A percentile compares a stretch with the other conserved stretches of the same genome.
phyloP scores from a whole-genome alignment of 1,140 invertebrate genomes.

The Drosophila nikananu region DNA sequence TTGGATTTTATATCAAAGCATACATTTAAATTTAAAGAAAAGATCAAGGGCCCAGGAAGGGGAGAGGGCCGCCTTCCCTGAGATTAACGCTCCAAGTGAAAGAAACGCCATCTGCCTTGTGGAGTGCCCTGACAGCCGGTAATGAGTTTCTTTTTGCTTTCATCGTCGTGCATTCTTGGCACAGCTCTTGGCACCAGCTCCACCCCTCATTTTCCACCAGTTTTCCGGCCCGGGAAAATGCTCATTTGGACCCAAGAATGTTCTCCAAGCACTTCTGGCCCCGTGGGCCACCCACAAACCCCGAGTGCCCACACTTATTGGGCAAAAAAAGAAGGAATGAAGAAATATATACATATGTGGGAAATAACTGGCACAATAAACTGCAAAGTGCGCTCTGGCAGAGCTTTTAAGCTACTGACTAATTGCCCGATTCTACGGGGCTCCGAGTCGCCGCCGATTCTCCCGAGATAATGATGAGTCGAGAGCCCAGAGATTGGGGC shows the following conservation, averaged over 20 bases:
- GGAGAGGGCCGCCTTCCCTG: background rate
- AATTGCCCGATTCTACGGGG: slow-evolving; percentile 45
- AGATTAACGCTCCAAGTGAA: slow-evolving; percentile 5
- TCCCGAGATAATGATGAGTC: slow-evolving; percentile 17
- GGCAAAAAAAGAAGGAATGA: background rate
- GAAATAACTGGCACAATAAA: slow-evolving; percentile 67
- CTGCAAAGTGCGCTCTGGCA: slow-evolving; percentile 48
- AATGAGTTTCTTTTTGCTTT: slow-evolving; percentile 36
- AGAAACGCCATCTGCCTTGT: slow-evolving; percentile 18
- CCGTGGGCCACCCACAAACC: slow-evolving; percentile 27
- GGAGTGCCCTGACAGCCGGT: slow-evolving; percentile 22
- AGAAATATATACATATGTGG: background rate
- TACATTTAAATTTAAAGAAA: background rate
- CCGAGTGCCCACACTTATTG: slow-evolving; percentile 8
- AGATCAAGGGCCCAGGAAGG: background rate
- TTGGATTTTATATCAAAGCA: background rate
- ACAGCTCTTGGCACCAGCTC: slow-evolving; percentile 22
- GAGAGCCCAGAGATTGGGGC: background rate
- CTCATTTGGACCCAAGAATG: slow-evolving; percentile 11
- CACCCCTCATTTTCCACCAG: background rate
- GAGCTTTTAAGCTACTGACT: slow-evolving; percentile 31
- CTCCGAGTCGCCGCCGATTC: slow-evolving; percentile 23
- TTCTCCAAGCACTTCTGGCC: slow-evolving; percentile 8
- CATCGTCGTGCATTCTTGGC: slow-evolving; percentile 23
- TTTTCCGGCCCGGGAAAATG: slow-evolving; percentile 8